Evolutionary conservation across 2,797 vertebrate genomes (phyloP), one percentile per base, ranked within the genome.

Genomic region (Aulostomus chinensis): DNA sequence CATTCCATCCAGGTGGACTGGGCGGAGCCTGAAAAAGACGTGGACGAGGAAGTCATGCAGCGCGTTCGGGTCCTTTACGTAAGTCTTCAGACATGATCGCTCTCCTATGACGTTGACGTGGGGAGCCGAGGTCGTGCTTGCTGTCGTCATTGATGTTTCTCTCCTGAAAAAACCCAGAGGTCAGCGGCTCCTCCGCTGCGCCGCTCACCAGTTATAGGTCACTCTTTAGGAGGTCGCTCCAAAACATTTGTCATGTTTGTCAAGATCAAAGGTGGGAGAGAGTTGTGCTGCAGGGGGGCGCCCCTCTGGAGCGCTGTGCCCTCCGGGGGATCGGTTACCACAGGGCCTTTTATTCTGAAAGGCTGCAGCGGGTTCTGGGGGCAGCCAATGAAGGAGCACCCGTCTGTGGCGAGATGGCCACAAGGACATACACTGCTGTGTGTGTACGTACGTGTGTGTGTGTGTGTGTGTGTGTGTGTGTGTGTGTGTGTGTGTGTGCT

Each of bases 11-110:
- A 95, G 69, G 96, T 98, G 58, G 91, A 96, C 85, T 99, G 97
- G 97, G 97, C 96, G 21, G 91, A 97, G 64, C 95, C 94, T 2
- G 95, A 98, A 77, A 96, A 92, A 33, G 91, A 94, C 41, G 92
- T 95, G 50, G 94, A 96, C 43, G 94, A 96, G 72, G 94, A 96
- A 85, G 94, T 92, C 2, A 96, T 96, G 95, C 94, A 95, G 77
- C 93, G 85, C 13, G 94, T 97, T 58, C 89, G 38, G 21, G 72
- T 80, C 2, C 72, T 84, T 7, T 84, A 88, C 1, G 86, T 84
- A 46, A 10, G 73, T 6, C 8, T 39, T 25, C 6, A 1, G 13
- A 12, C 35, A 37, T n/a, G n/a, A n/a, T n/a, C n/a, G n/a, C n/a
- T n/a, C n/a, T n/a, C n/a, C n/a, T n/a, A n/a, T n/a, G n/a, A n/a